Percentiles rank a stretch among this genome's conserved stretches.
Evolutionary conservation across 2,797 vertebrate genomes (phyloP).

Genomic region (Gambusia yucatana): DNA sequence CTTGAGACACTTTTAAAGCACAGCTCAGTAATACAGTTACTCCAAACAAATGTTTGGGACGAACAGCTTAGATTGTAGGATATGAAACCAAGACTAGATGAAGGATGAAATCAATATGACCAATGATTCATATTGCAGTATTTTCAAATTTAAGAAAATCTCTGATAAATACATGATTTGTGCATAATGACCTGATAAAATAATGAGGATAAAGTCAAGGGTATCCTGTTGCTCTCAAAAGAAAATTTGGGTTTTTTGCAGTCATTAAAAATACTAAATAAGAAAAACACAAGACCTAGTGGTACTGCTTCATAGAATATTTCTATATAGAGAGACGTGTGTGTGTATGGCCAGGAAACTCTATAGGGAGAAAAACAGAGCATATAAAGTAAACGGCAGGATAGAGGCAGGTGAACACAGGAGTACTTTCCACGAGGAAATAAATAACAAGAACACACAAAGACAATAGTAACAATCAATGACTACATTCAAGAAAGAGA

Average conservation of each 20-base stretch:
- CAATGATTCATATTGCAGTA: slow-evolving; percentile 11
- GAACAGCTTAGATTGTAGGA: slow-evolving; percentile 65
- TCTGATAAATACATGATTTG: slow-evolving; percentile 2
- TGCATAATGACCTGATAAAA: not conserved
- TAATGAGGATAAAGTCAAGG: not conserved
- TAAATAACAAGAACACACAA: not conserved
- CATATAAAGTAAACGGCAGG: not conserved
- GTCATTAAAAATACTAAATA: not conserved
- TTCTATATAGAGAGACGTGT: not conserved
- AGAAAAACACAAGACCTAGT: not conserved
- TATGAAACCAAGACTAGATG: slow-evolving; percentile 35
- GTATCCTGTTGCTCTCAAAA: not conserved
- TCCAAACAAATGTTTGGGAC: slow-evolving; percentile 69
- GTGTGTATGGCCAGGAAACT: not conserved
- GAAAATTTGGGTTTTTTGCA: not conserved
- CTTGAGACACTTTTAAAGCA: slow-evolving; percentile 62
- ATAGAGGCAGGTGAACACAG: not conserved
- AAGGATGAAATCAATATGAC: slow-evolving; percentile 57
- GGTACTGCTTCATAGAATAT: not conserved
- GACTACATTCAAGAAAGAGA: not conserved
- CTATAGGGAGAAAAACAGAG: not conserved
- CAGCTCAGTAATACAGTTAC: slow-evolving; percentile 55
- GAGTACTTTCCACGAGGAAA: not conserved
- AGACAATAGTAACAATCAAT: not conserved
- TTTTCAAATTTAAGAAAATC: slow-evolving; percentile 3